Evolutionary conservation across 1,140 invertebrate genomes (phyloP), one percentile per base, ranked within the genome.

Genomic region (Pseudomyrmex concolor): DNA sequence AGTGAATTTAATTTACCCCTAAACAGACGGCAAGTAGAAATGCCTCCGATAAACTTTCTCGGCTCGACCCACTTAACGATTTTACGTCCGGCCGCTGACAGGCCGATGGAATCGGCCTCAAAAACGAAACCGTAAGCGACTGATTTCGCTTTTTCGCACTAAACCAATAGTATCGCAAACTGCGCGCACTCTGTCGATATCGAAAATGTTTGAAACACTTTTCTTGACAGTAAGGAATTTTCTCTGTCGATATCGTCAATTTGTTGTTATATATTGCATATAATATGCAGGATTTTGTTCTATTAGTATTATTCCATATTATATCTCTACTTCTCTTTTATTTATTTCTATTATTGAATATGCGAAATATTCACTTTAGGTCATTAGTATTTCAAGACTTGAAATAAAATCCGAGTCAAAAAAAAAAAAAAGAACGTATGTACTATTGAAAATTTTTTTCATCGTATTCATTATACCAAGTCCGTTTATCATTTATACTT

Each of bases 11-110:
- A 73, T 87, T 84, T 62, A 59, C 76, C 59, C 25, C 55, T 80
- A 81, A 81, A 85, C 57, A 62, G 67, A 60, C 34, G 64, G 54
- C 70, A 51, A 76, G 63, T 59, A 54, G 70, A 70, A 45, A 51
- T 59, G 66, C 66, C 45, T 62, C 76, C 22, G 57, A 51, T 25
- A 13, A 88, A 88, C 74, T 88, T 87, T 82, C 55, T 78, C 81
- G 72, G 81, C 13, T 82, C 83, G 89, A 87, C 89, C 88, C 85
- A 89, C 83, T 90, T 90, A 90, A 91, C 89, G 90, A 91, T 91
- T 91, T 91, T 90, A 89, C 85, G 88, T 90, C 89, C 76, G 83
- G 71, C 19, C 62, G 82, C 73, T 89, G 84, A 89, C 82, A 84
- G 62, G 43, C 63, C 70, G 51, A 66, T 77, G 72, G 68, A 60